Percentiles rank a stretch among this genome's conserved stretches.
Conservation (phyloP, 2,888 invertebrate species). For the Dexiosoma caninum region DNA sequence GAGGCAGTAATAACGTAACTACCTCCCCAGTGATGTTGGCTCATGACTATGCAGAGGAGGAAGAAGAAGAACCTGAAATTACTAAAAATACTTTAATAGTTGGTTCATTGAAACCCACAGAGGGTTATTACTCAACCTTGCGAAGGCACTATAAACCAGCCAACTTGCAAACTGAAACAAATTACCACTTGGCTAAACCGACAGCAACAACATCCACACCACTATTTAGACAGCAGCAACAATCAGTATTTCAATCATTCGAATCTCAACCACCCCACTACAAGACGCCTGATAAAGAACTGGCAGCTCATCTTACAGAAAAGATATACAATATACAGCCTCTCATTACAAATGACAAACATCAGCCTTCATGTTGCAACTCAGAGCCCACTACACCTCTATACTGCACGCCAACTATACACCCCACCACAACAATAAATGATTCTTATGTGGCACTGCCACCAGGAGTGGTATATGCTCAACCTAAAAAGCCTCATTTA, state of each 20-base stretch:
- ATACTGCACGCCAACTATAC: constrained; percentile 27
- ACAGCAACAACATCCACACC: background rate
- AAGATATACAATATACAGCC: constrained; percentile 72
- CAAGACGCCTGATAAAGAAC: constrained; percentile 53
- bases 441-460: constrained; percentile 61
- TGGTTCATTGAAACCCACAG: constrained; percentile 79
- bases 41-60: constrained; percentile 76
- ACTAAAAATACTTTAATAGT: constrained; percentile 80
- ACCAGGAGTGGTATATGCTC: constrained; percentile 67
- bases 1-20: constrained; percentile 77
- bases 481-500: constrained; percentile 70
- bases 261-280: constrained; percentile 52
- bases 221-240: constrained; percentile 36
- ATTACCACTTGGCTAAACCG: constrained; percentile 9
- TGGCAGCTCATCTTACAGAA: constrained; percentile 72
- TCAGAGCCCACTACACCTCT: constrained; percentile 52
- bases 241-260: constrained; percentile 65
- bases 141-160: constrained; percentile 58
- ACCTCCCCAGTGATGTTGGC: constrained; percentile 79
- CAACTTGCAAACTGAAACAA: constrained; percentile 29
- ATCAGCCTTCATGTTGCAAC: constrained; percentile 50
- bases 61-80: constrained; percentile 78
- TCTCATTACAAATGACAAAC: constrained; percentile 37
- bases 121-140: constrained; percentile 67
- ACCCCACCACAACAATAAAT: constrained; percentile 64